These are phyloP conservation scores for Premnoplex brunnescens DNA, from an alignment of 2,797 vertebrate genomes.

Conservation along the genomic window DNA sequence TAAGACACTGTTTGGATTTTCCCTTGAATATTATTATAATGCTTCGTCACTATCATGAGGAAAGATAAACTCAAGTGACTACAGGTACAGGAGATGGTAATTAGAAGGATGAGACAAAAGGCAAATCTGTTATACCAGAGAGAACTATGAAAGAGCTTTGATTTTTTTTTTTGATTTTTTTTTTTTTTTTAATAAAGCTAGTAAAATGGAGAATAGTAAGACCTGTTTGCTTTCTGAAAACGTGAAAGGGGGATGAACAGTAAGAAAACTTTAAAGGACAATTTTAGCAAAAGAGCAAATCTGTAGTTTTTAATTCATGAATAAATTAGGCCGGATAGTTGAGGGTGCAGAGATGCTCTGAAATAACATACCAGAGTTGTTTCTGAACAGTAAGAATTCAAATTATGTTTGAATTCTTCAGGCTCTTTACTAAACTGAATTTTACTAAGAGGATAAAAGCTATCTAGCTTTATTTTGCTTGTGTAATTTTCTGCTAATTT, in stretches of 20 bases:
- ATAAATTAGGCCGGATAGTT: conserved; percentile 11
- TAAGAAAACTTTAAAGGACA: background rate
- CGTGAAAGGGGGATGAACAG: background rate
- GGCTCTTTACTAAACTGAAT: background rate
- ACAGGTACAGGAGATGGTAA: background rate
- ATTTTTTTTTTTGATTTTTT: too few relatives aligned
- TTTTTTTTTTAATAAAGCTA: background rate
- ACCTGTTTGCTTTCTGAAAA: background rate
- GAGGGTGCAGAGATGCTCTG: background rate
- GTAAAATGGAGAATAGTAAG: background rate
- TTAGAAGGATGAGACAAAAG: background rate
- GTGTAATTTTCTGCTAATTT: background rate
- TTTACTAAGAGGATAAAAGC: background rate
- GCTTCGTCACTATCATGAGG: background rate
- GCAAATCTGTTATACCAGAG: background rate
- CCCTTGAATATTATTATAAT: background rate
- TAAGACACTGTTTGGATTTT: background rate
- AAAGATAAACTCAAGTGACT: background rate
- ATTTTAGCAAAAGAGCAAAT: background rate
- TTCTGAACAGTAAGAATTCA: background rate
- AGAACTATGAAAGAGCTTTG: background rate
- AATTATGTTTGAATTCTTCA: background rate
- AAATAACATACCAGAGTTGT: background rate
- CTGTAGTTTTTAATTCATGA: background rate
- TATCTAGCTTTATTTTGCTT: background rate